Evolutionary conservation across 2,888 invertebrate genomes (phyloP).

Genomic region (Phalera bucephala): DNA sequence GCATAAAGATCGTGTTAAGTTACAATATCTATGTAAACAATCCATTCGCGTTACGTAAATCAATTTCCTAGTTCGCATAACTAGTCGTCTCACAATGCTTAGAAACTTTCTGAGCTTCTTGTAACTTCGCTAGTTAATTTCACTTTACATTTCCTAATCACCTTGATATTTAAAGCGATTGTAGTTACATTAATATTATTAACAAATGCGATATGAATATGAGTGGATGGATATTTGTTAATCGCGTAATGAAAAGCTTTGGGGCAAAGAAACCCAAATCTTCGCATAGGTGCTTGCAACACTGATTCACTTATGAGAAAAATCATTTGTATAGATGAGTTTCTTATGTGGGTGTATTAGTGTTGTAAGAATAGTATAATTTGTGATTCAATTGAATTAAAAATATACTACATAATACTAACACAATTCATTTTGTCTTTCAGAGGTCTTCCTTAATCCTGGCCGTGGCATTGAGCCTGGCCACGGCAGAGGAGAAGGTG

Average conservation of each 20-base stretch:
- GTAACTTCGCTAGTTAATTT: conserved; percentile 29
- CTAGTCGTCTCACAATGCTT: conserved; percentile 33
- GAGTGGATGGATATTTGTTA: too few relatives aligned
- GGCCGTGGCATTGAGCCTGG: conserved; percentile 81
- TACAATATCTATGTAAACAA: conserved; percentile 16
- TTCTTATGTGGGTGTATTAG: too few relatives aligned
- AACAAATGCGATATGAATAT: too few relatives aligned
- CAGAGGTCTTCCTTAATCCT: conserved; percentile 77
- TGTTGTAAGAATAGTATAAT: too few relatives aligned
- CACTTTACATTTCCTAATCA: conserved; percentile 12
- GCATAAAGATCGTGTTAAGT: neutral
- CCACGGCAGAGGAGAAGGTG: conserved; percentile 81
- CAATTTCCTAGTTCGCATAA: conserved; percentile 36
- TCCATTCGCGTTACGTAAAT: conserved; percentile 33
- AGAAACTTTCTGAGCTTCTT: conserved; percentile 22
- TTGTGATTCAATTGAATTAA: too few relatives aligned
- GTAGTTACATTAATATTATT: too few relatives aligned
- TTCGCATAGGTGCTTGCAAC: too few relatives aligned
- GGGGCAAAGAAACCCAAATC: too few relatives aligned
- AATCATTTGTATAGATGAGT: too few relatives aligned
- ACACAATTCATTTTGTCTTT: conserved; percentile 34
- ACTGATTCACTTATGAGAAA: too few relatives aligned
- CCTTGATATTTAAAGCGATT: neutral
- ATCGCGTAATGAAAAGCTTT: too few relatives aligned
- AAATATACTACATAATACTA: neutral